Conservation (phyloP, 2,888 invertebrate species). For the Encarsia formosa region DNA sequence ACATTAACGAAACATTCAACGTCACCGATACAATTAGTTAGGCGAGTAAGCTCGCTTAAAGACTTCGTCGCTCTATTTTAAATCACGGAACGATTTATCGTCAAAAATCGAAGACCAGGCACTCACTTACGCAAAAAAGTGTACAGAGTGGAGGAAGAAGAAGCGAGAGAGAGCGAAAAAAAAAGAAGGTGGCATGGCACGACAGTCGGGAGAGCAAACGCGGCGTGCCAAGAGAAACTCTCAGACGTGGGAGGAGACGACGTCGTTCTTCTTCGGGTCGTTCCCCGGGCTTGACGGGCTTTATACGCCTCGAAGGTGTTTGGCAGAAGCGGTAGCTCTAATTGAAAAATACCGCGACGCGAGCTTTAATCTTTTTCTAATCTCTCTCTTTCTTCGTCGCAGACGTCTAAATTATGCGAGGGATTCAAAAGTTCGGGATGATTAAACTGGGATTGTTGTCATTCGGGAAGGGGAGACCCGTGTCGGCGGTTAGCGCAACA, state of each 20-base stretch:
- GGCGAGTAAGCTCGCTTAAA: too few species aligned
- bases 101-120: too few species aligned
- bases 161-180: constrained; percentile 1
- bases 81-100: too few species aligned
- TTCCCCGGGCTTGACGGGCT: constrained; percentile 8
- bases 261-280: constrained; percentile 23
- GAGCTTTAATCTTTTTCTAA: constrained; percentile 27
- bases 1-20: too few species aligned
- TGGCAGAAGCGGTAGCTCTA: constrained; percentile 20
- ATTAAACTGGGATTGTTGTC: too few species aligned
- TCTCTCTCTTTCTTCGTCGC: constrained; percentile 3
- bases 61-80: too few species aligned
- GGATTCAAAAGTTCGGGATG: constrained; percentile 8
- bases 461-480: too few species aligned
- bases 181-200: neutral
- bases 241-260: constrained; percentile 15
- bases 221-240: neutral
- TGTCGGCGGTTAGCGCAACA: too few species aligned
- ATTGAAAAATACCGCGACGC: constrained; percentile 28
- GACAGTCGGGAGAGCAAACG: neutral
- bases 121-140: too few species aligned
- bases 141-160: neutral
- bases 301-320: constrained; percentile 19
- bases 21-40: too few species aligned
- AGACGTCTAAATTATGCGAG: constrained; percentile 17